These are phyloP conservation scores for Mesorhabditis sp. DNA, from an alignment of 2,888 invertebrate genomes.

Conservation along the genomic window DNA sequence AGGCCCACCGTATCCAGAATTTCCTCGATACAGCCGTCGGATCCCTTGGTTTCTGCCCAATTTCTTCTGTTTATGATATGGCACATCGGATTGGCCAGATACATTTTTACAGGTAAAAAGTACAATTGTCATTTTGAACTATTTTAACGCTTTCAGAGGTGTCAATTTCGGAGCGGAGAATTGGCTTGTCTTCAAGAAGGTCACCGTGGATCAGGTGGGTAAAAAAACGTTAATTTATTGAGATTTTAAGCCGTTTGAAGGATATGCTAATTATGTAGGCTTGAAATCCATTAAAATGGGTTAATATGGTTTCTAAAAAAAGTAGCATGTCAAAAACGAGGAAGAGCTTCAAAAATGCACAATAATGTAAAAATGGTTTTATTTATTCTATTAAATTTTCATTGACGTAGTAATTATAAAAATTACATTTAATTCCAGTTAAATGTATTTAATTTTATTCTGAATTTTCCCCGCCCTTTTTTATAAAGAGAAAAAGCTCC, in stretches of 20 bases:
- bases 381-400: not conserved
- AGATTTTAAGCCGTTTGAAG: constrained; percentile 10
- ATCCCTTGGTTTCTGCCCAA: constrained; percentile 48
- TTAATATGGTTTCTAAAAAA: not conserved
- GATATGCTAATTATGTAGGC: constrained; percentile 10
- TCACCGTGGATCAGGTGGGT: constrained; percentile 44
- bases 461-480: no score
- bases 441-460: no score
- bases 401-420: not conserved
- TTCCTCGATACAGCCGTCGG: constrained; percentile 49
- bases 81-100: constrained; percentile 50
- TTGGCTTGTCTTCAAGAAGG: constrained; percentile 52
- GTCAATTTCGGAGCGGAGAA: constrained; percentile 52
- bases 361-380: no score
- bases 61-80: constrained; percentile 48
- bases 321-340: no score
- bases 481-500: no score
- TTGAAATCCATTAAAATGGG: not conserved
- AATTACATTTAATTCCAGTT: no score
- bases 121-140: no score
- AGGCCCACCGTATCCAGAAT: constrained; percentile 49
- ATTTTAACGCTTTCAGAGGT: no score
- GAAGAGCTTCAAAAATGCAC: no score
- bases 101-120: constrained; percentile 40
- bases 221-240: constrained; percentile 6